phyloP scores from a whole-genome alignment of 1,140 invertebrate genomes.

The Megalonaias nervosa region DNA sequence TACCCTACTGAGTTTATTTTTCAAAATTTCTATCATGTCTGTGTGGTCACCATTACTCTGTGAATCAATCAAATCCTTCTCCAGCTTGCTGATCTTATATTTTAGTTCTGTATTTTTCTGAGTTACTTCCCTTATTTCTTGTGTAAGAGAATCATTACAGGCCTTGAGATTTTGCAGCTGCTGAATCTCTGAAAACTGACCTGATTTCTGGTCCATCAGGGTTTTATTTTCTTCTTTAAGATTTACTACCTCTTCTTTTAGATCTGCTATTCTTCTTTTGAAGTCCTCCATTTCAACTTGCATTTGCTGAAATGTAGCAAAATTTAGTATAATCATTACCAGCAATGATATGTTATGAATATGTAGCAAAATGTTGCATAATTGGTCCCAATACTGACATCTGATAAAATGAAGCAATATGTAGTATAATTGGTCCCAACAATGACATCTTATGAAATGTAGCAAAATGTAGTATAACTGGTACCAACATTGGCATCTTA shows the following conservation, averaged over 20 bases:
- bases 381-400: neutral
- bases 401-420: slow-evolving; percentile 1
- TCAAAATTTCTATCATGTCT: slow-evolving; percentile 30
- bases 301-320: slow-evolving; percentile 17
- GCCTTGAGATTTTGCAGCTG: slow-evolving; percentile 18
- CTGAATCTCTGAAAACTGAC: slow-evolving; percentile 34
- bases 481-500: no score
- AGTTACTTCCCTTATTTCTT: slow-evolving; percentile 23
- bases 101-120: slow-evolving; percentile 32
- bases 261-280: slow-evolving; percentile 18
- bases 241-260: slow-evolving; percentile 20
- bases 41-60: slow-evolving; percentile 22
- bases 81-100: slow-evolving; percentile 20
- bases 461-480: neutral
- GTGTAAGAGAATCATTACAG: slow-evolving; percentile 12
- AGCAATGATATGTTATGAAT: neutral
- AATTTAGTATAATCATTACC: neutral
- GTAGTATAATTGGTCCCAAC: neutral
- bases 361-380: neutral
- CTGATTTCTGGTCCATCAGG: slow-evolving; percentile 16
- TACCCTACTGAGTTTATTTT: slow-evolving; percentile 31
- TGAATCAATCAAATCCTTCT: slow-evolving; percentile 22
- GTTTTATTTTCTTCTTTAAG: slow-evolving; percentile 20
- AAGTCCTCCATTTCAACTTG: slow-evolving; percentile 19
- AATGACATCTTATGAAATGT: slow-evolving; percentile 3